phyloP scores from a whole-genome alignment of 2,888 invertebrate species.

The Stenichneumon culpator region DNA sequence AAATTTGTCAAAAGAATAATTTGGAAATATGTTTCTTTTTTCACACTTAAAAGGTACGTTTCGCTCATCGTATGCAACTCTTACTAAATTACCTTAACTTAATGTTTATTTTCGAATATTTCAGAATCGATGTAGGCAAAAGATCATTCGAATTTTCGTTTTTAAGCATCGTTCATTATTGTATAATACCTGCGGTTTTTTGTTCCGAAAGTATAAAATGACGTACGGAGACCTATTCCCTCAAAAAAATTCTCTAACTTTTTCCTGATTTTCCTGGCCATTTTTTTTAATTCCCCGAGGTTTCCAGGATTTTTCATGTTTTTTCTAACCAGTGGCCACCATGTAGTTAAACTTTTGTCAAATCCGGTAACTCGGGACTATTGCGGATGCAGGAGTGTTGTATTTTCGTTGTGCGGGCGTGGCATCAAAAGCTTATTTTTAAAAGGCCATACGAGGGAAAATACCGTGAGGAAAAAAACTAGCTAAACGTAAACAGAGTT shows the following conservation, averaged over 20 bases:
- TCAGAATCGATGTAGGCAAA: too few relatives aligned
- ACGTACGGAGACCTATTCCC: not conserved
- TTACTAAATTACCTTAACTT: not conserved
- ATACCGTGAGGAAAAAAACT: not conserved
- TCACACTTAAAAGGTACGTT: too few relatives aligned
- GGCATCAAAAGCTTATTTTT: slow-evolving; percentile 2
- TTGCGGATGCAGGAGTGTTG: not conserved
- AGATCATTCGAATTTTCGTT: not conserved
- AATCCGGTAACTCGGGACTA: not conserved
- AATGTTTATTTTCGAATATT: too few relatives aligned
- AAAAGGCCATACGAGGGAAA: slow-evolving; percentile 8
- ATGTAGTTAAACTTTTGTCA: not conserved
- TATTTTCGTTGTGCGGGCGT: not conserved
- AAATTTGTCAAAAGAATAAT: not conserved
- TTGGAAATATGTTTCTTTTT: too few relatives aligned
- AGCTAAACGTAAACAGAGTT: not conserved
- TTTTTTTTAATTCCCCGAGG: not conserved
- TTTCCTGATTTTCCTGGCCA: not conserved
- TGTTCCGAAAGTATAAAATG: not conserved
- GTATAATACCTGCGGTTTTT: not conserved
- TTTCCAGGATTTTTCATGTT: not conserved
- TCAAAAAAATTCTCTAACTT: not conserved
- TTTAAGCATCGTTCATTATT: not conserved
- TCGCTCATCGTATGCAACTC: not conserved
- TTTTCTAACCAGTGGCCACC: not conserved